Evolutionary conservation across 2,888 invertebrate species (phyloP).

Genomic region (Cerastoderma edule): DNA sequence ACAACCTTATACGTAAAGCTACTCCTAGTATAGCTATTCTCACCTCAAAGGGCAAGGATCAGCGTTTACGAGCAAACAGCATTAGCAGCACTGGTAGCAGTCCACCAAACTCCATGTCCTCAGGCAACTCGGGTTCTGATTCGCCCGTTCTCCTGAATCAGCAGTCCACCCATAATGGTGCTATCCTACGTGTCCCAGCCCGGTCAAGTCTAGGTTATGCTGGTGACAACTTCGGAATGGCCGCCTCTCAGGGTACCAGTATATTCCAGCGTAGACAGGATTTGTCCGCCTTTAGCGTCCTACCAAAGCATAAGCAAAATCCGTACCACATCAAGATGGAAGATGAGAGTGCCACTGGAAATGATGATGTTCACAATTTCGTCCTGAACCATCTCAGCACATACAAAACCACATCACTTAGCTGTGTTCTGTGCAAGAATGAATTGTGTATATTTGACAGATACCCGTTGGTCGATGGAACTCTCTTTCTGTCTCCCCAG

Average conservation of each 20-base stretch:
- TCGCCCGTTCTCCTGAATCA: conserved; percentile 63
- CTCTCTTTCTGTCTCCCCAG: conserved; percentile 97
- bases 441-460: conserved; percentile 97
- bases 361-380: conserved; percentile 98
- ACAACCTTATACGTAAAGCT: conserved; percentile 43
- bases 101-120: conserved; percentile 79
- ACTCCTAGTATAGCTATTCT: conserved; percentile 53
- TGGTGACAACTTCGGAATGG: conserved; percentile 46
- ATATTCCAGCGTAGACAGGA: conserved; percentile 97
- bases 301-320: conserved; percentile 98
- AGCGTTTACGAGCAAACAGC: conserved; percentile 81
- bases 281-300: conserved; percentile 90
- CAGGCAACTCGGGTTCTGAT: conserved; percentile 63
- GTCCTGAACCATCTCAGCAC: conserved; percentile 97
- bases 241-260: conserved; percentile 76
- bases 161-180: conserved; percentile 62
- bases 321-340: conserved; percentile 99
- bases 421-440: conserved; percentile 91
- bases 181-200: conserved; percentile 49
- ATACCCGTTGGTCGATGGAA: conserved; percentile 98
- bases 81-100: conserved; percentile 83
- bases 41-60: conserved; percentile 43
- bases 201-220: conserved; percentile 57
- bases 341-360: conserved; percentile 98
- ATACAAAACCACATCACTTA: conserved; percentile 93